Conservation (phyloP, 1,140 invertebrate genomes). For the Carcinoscorpius rotundicauda region DNA sequence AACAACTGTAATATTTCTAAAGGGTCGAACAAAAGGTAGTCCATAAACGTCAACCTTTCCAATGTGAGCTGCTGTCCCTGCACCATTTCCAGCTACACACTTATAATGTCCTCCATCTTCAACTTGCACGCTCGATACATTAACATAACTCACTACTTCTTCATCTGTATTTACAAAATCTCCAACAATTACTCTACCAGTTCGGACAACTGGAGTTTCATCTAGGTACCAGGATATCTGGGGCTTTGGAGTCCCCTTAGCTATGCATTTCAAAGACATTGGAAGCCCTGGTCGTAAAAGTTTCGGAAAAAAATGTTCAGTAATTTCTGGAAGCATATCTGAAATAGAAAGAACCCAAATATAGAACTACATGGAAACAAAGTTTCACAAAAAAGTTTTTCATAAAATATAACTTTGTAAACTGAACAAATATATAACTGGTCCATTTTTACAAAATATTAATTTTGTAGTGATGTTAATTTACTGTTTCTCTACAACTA, state of each 20-base stretch:
- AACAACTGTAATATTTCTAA: conserved; percentile 36
- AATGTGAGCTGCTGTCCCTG: conserved; percentile 25
- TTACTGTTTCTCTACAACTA: too few species aligned
- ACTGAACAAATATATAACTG: too few species aligned
- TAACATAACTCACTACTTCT: conserved; percentile 37
- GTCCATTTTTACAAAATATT: too few species aligned
- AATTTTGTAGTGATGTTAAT: too few species aligned
- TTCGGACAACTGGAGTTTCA: conserved; percentile 30
- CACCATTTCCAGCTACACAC: conserved; percentile 33
- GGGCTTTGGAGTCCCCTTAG: conserved; percentile 80
- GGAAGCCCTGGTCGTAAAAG: conserved; percentile 51
- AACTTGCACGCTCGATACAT: conserved; percentile 78
- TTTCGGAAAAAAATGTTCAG: too few species aligned
- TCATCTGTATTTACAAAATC: conserved; percentile 26
- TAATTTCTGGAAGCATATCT: too few species aligned
- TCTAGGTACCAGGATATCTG: conserved; percentile 40
- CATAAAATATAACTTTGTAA: too few species aligned
- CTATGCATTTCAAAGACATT: conserved; percentile 66
- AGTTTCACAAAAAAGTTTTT: too few species aligned
- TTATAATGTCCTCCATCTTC: conserved; percentile 67
- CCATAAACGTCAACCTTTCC: conserved; percentile 28
- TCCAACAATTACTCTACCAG: conserved; percentile 25
- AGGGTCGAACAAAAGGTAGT: conserved; percentile 34
- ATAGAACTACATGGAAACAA: too few species aligned
- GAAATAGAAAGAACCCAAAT: too few species aligned